phyloP scores from a whole-genome alignment of 2,888 invertebrate species.

The Volucella bombylans region DNA sequence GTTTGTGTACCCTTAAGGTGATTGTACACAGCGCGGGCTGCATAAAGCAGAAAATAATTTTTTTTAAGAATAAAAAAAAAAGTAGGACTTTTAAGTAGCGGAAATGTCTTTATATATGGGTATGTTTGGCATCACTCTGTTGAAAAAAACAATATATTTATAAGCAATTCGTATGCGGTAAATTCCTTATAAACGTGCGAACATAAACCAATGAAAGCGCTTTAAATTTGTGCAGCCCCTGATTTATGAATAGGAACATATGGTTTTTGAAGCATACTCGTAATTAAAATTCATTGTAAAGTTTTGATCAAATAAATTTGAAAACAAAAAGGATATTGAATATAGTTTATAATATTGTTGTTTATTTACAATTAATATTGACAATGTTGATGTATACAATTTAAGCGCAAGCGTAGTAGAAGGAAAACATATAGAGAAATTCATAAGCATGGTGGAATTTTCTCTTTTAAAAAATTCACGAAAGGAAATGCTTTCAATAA shows the following conservation, averaged over 20 bases:
- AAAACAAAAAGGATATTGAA: neutral
- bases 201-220: too few relatives aligned
- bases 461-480: conserved; percentile 29
- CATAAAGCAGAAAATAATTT: too few relatives aligned
- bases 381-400: neutral
- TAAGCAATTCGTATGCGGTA: too few relatives aligned
- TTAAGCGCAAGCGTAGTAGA: neutral
- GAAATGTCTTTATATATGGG: too few relatives aligned
- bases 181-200: too few relatives aligned
- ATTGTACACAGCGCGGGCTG: too few relatives aligned
- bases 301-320: neutral
- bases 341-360: neutral
- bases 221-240: too few relatives aligned
- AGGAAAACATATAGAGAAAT: neutral
- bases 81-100: too few relatives aligned
- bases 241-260: neutral
- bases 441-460: neutral
- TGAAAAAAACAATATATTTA: too few relatives aligned
- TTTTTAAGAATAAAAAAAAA: too few relatives aligned
- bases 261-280: neutral
- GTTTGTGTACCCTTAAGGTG: too few relatives aligned
- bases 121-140: too few relatives aligned
- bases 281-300: neutral
- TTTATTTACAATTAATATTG: neutral
- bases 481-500: neutral